Evolutionary conservation across 1,140 invertebrate species (phyloP), one percentile per base, ranked within the genome.

Genomic region (Cotesia chilonis): DNA sequence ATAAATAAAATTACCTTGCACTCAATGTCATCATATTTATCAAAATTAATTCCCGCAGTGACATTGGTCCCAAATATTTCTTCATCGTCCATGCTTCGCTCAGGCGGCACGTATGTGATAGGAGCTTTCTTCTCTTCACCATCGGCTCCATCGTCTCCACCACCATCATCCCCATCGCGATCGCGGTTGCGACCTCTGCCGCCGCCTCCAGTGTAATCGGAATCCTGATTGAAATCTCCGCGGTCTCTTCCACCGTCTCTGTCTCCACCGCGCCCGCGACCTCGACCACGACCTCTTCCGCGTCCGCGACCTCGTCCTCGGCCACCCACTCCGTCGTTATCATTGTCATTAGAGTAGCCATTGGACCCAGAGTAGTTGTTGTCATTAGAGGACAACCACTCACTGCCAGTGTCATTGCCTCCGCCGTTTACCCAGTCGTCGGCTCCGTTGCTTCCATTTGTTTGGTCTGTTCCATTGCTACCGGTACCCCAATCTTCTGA

Each of bases 11-110:
- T 28, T 28, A 28, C 28, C 78, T 94, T 92, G 0, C 96, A 92
- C 68, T 92, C 90, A 76, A 98, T 96, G 2, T 90, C 85, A 70
- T 96, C 92, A 80, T 95, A 97, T 76, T 95, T 94, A 41, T 92
- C 89, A 83, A 98, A 98, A 83, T 98, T 97, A 5, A 96, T 95
- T 0, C 96, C 96, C 5, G 89, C 89, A 2, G 89, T 88, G 5
- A 95, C 93, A 0, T 90, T 91, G 52, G 86, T 89, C 35, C 88
- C 88, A 77, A 95, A 96, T 4, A 96, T 88, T 54, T 90, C 90
- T 1, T 88, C 85, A 65, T 95, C 94, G 74, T 94, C 90, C 1
- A 89, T 88, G 1, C 89, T 88, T 0, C 92, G 89, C 37, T 96
- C 93, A 0, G 92, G 92, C 0, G 97, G 96, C 66, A 97, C 90